Evolutionary conservation across 1,140 invertebrate species (phyloP).

Genomic region (Orchesella cincta): DNA sequence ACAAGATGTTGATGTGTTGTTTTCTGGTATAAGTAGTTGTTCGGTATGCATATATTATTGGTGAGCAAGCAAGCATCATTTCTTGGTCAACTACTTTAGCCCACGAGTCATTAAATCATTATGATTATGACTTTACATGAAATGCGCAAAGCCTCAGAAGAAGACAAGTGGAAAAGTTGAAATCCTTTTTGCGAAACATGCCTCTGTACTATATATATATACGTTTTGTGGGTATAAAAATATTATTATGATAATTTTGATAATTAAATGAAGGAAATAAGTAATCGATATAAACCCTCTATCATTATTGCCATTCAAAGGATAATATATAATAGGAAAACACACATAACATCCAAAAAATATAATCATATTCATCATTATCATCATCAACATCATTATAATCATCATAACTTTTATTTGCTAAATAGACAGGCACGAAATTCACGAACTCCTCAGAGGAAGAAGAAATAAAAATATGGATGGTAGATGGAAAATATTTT

Average conservation of each 20-base stretch:
- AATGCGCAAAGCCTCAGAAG: background rate
- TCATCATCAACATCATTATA: slow-evolving; percentile 13
- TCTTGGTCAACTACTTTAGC: background rate
- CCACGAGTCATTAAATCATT: slow-evolving; percentile 21
- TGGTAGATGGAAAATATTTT: background rate
- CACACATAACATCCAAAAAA: background rate
- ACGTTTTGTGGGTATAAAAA: background rate
- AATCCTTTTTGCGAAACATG: too few species aligned
- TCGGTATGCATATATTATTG: background rate
- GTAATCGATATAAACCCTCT: slow-evolving; percentile 6
- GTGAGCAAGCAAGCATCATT: background rate
- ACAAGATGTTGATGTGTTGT: background rate
- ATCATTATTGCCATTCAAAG: slow-evolving; percentile 2
- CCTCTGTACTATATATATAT: too few species aligned
- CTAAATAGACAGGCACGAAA: slow-evolving; percentile 17
- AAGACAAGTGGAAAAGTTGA: background rate
- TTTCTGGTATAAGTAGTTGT: background rate
- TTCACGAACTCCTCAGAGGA: slow-evolving; percentile 3
- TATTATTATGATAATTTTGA: background rate
- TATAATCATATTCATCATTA: slow-evolving; percentile 6
- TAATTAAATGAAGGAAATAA: slow-evolving; percentile 6
- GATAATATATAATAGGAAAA: slow-evolving; percentile 1
- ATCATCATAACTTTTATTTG: slow-evolving; percentile 17
- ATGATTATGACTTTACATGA: slow-evolving; percentile 18
- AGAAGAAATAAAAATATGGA: background rate